These are phyloP conservation scores for Bubo bubo DNA, from an alignment of 2,113 vertebrate genomes.

Conservation along the genomic window DNA sequence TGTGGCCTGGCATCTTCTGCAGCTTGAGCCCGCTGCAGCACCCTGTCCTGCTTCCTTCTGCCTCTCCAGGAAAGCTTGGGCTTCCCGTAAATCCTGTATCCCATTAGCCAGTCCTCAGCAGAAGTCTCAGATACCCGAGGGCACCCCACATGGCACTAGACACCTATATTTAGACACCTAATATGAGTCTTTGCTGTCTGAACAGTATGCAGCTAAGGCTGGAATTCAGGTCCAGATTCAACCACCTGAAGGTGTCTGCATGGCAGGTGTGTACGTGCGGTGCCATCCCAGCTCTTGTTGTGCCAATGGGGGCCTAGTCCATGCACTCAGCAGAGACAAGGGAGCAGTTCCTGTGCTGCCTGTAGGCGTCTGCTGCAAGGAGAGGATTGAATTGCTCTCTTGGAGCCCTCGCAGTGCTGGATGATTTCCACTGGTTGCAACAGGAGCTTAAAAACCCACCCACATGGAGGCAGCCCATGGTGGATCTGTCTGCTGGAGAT, in stretches of 20 bases:
- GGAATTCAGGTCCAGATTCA: not conserved
- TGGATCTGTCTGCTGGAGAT: not conserved
- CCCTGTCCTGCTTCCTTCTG: not conserved
- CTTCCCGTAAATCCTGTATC: not conserved
- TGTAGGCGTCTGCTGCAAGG: not conserved
- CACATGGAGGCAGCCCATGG: accelerated
- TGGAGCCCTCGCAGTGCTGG: not conserved
- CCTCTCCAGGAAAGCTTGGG: not conserved
- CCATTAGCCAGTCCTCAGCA: not conserved
- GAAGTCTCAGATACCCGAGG: not conserved
- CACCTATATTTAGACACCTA: not conserved
- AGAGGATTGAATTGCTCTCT: not conserved
- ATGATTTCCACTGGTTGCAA: not conserved
- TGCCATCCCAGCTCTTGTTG: not conserved
- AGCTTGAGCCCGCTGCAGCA: not conserved
- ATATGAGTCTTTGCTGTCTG: not conserved
- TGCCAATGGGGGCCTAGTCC: not conserved
- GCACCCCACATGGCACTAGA: not conserved
- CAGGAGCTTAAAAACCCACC: not conserved
- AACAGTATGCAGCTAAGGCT: not conserved
- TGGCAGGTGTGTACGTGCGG: not conserved
- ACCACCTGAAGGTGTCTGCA: not conserved
- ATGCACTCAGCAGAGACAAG: not conserved
- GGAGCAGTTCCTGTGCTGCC: not conserved
- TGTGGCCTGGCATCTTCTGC: not conserved